Evolutionary conservation across 2,888 invertebrate genomes (phyloP).

Genomic region (Orthosia gothica): DNA sequence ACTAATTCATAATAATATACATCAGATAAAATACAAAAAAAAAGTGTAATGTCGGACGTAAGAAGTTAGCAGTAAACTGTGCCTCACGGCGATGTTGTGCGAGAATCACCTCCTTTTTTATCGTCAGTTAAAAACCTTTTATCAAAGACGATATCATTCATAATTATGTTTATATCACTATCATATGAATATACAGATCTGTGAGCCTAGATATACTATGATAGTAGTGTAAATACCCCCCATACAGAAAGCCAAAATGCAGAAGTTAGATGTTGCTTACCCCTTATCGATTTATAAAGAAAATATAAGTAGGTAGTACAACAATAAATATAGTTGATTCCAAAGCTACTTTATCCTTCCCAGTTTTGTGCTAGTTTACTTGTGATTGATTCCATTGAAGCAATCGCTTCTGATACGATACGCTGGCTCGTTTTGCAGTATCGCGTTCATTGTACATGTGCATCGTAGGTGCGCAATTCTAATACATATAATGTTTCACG

Average conservation of each 20-base stretch:
- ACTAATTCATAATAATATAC: too few species aligned
- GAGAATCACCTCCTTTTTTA: too few species aligned
- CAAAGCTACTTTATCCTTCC: slow-evolving; percentile 3
- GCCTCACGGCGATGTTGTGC: too few species aligned
- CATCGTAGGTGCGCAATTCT: slow-evolving; percentile 47
- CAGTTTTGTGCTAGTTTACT: slow-evolving; percentile 49
- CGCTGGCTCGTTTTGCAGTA: slow-evolving; percentile 58
- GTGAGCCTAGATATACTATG: too few species aligned
- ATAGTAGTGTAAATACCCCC: too few species aligned
- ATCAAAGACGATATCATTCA: too few species aligned
- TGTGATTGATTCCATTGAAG: slow-evolving; percentile 60
- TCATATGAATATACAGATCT: too few species aligned
- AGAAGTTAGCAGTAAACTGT: too few species aligned
- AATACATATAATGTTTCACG: slow-evolving; percentile 56
- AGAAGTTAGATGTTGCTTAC: slow-evolving; percentile 23
- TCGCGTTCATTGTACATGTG: slow-evolving; percentile 50
- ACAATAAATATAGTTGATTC: slow-evolving; percentile 39
- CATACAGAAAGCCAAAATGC: slow-evolving; percentile 5
- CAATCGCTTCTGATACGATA: slow-evolving; percentile 65
- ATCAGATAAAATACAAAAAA: too few species aligned
- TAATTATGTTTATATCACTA: too few species aligned
- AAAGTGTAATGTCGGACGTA: too few species aligned
- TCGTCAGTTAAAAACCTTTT: too few species aligned
- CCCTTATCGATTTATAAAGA: slow-evolving; percentile 16
- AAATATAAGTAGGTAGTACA: slow-evolving; percentile 33